phyloP scores from a whole-genome alignment of 2,113 vertebrate species.

The Phrynocephalus versicolor region DNA sequence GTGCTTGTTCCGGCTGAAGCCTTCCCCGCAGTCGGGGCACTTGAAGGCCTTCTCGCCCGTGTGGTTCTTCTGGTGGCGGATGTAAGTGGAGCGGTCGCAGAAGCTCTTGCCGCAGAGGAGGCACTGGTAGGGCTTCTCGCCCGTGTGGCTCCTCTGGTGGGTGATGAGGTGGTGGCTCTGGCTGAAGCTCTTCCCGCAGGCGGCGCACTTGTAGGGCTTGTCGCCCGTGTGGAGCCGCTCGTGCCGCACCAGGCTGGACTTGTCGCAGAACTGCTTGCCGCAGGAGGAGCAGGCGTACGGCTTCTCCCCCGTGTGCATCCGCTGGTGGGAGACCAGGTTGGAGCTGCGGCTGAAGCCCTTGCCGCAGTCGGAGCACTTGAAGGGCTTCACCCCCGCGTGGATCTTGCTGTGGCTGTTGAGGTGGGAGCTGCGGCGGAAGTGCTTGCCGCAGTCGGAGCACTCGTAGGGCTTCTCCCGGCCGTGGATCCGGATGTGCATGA shows the following conservation, averaged over 20 bases:
- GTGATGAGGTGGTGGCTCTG: conserved; percentile 30
- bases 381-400: conserved; percentile 69
- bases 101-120: conserved; percentile 25
- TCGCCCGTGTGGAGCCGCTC: conserved; percentile 16
- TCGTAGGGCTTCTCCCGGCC: conserved; percentile 61
- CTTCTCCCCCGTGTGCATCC: conserved; percentile 28
- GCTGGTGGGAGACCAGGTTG: conserved; percentile 64
- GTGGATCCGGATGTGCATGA: conserved; percentile 59
- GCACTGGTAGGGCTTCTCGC: conserved; percentile 15
- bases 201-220: conserved; percentile 8
- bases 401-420: conserved; percentile 35
- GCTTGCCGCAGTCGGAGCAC: conserved; percentile 12
- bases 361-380: conserved; percentile 63
- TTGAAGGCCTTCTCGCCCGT: conserved; percentile 13
- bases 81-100: conserved; percentile 20
- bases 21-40: not conserved
- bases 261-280: conserved; percentile 23
- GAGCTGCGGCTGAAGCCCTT: conserved; percentile 66
- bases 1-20: conserved; percentile 31
- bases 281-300: conserved; percentile 10
- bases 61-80: conserved; percentile 25
- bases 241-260: conserved; percentile 14
- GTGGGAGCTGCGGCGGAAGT: conserved; percentile 12
- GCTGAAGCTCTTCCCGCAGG: conserved; percentile 23
- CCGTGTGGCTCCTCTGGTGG: conserved; percentile 23